These are phyloP conservation scores for Protodeltote pygarga DNA, from an alignment of 2,888 invertebrate species.

Conservation along the genomic window DNA sequence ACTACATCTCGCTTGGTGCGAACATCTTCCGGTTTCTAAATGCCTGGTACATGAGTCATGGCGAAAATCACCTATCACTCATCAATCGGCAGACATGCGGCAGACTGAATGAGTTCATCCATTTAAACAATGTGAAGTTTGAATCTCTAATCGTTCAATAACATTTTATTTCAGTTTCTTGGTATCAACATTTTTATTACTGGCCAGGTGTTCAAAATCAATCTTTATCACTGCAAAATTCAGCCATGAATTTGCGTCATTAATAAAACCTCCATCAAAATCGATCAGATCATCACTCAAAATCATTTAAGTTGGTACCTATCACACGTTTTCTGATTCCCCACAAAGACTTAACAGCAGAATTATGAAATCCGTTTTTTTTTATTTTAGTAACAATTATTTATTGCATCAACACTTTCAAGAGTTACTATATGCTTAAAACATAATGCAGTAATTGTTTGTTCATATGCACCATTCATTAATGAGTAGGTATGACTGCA, in stretches of 20 bases:
- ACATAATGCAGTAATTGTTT: constrained; percentile 25
- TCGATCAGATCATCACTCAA: too few species aligned
- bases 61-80: constrained; percentile 30
- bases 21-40: constrained; percentile 61
- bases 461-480: constrained; percentile 24
- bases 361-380: constrained; percentile 21
- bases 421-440: constrained; percentile 16
- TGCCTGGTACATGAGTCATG: constrained; percentile 40
- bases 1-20: constrained; percentile 60
- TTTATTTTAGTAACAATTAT: constrained; percentile 20
- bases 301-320: constrained; percentile 19
- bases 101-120: too few species aligned
- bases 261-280: constrained; percentile 31
- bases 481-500: constrained; percentile 24
- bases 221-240: too few species aligned
- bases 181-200: too few species aligned
- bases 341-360: constrained; percentile 4
- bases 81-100: background rate
- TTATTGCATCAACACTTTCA: constrained; percentile 16
- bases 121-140: too few species aligned
- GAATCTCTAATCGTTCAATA: too few species aligned
- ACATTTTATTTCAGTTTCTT: too few species aligned
- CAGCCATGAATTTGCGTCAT: too few species aligned
- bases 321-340: constrained; percentile 2
- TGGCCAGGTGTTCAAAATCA: too few species aligned